These are phyloP conservation scores for Drosophila buzzatii DNA, from an alignment of 2,888 invertebrate genomes.

Conservation along the genomic window DNA sequence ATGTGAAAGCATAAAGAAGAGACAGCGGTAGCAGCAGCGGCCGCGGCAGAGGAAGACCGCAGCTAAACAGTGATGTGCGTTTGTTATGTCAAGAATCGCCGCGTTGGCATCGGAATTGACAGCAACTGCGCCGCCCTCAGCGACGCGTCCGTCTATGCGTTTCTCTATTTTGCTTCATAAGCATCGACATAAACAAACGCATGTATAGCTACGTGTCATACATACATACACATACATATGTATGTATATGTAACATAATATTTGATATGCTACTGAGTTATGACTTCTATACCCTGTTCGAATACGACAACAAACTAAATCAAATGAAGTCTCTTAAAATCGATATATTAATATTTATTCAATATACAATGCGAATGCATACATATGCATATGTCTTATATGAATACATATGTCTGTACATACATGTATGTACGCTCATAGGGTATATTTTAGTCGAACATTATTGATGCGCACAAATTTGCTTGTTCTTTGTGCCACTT, in stretches of 20 bases:
- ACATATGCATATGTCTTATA: not conserved
- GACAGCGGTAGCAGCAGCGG: conserved; percentile 1
- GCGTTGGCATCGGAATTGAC: conserved; percentile 68
- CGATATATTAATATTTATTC: not conserved
- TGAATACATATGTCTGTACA: not conserved
- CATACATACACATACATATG: not conserved
- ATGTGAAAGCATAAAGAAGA: conserved; percentile 3
- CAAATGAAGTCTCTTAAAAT: not conserved
- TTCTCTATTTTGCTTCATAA: conserved; percentile 40
- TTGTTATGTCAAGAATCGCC: conserved; percentile 57
- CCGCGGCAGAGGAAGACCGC: conserved; percentile 6
- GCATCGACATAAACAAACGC: conserved; percentile 20
- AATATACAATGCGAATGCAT: not conserved
- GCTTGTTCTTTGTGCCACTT: conserved; percentile 15
- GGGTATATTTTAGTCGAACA: conserved; percentile 6
- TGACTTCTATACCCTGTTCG: conserved; percentile 1
- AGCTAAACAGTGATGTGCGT: conserved; percentile 47
- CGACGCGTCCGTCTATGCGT: conserved; percentile 26
- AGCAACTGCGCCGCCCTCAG: conserved; percentile 34
- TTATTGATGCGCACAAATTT: not conserved
- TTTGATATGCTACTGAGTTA: conserved; percentile 4
- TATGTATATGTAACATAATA: not conserved
- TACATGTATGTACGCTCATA: not conserved
- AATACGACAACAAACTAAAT: not conserved
- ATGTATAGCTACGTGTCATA: not conserved